Evolutionary conservation across 2,888 invertebrate genomes (phyloP).

Genomic region (Philaethria dido): DNA sequence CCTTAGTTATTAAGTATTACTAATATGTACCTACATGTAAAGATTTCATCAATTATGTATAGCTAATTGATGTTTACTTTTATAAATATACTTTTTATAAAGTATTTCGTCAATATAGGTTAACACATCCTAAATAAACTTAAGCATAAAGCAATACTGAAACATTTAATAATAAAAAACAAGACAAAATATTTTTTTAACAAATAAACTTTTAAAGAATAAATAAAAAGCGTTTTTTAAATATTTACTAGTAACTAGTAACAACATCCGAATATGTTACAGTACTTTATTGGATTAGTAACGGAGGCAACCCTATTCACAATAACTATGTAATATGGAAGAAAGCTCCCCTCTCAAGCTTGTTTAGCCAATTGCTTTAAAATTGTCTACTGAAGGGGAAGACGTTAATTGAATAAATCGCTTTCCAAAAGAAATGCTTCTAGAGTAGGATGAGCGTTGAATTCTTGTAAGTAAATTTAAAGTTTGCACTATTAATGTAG

Average conservation of each 20-base stretch:
- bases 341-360: slow-evolving; percentile 68
- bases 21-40: no score
- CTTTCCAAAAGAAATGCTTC: slow-evolving; percentile 56
- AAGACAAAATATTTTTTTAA: no score
- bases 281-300: slow-evolving; percentile 5
- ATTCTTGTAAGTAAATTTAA: neutral
- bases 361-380: slow-evolving; percentile 75
- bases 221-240: neutral
- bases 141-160: no score
- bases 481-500: slow-evolving; percentile 4
- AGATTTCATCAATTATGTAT: no score
- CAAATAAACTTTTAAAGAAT: no score
- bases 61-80: no score
- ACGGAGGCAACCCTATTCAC: slow-evolving; percentile 15
- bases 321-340: slow-evolving; percentile 35
- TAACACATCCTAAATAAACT: no score
- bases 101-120: no score
- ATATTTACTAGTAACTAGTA: neutral
- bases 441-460: slow-evolving; percentile 14
- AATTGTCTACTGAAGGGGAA: slow-evolving; percentile 71
- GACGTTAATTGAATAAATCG: slow-evolving; percentile 78
- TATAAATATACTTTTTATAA: no score
- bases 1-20: no score
- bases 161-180: no score
- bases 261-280: neutral